phyloP scores from a whole-genome alignment of 1,140 invertebrate species.

The Lepidurus apus region DNA sequence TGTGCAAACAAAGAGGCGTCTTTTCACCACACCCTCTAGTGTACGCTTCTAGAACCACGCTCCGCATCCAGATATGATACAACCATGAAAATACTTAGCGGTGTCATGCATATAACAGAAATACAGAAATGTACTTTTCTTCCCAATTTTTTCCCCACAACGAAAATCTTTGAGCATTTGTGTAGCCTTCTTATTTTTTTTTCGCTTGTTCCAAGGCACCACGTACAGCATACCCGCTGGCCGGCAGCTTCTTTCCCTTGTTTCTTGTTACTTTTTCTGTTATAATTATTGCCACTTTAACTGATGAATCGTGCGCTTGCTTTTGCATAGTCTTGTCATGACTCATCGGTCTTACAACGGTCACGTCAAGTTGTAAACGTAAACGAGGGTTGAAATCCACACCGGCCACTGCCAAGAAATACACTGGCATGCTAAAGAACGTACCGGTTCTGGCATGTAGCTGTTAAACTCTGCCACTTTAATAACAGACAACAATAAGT shows the following conservation, averaged over 20 bases:
- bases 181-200: not conserved
- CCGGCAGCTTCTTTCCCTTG: not conserved
- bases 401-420: not conserved
- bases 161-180: constrained; percentile 7
- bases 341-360: not conserved
- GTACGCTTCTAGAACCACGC: no score
- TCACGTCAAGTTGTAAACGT: not conserved
- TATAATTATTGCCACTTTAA: constrained; percentile 1
- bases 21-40: no score
- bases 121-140: no score
- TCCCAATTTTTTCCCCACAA: not conserved
- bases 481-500: constrained; percentile 78
- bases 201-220: constrained; percentile 6
- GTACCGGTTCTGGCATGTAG: constrained; percentile 45
- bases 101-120: no score
- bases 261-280: not conserved
- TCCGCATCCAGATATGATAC: no score
- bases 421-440: constrained; percentile 5
- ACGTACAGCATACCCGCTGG: not conserved
- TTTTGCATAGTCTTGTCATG: not conserved
- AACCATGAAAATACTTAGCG: no score
- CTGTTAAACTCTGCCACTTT: constrained; percentile 87
- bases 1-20: no score
- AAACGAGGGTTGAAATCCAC: not conserved
- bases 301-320: not conserved